These are phyloP conservation scores for Perdita meconis DNA, from an alignment of 2,888 invertebrate genomes.

Conservation along the genomic window DNA sequence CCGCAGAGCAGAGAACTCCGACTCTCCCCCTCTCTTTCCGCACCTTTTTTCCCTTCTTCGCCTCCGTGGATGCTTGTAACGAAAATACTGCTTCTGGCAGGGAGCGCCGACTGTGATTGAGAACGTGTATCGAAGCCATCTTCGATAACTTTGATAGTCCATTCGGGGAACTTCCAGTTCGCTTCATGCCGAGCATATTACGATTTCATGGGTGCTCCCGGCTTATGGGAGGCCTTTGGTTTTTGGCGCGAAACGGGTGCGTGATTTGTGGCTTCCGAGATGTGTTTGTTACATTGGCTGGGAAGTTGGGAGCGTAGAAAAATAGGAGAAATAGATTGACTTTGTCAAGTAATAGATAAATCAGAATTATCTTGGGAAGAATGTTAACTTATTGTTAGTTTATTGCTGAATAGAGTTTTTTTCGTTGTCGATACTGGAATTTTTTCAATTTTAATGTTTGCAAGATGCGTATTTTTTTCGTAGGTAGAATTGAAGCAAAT, in stretches of 20 bases:
- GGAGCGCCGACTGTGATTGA: conserved; percentile 18
- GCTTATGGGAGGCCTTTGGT: neutral
- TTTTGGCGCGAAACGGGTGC: neutral
- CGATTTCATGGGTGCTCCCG: neutral
- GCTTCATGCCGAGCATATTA: neutral
- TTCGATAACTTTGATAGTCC: neutral
- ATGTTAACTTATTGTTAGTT: too few species aligned
- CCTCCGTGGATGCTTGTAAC: conserved; percentile 3
- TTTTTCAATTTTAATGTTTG: too few species aligned
- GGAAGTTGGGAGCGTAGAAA: neutral
- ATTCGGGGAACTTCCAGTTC: conserved; percentile 14
- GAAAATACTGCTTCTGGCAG: conserved; percentile 23
- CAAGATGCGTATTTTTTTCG: too few species aligned
- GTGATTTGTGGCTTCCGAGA: neutral
- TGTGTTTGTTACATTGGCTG: neutral
- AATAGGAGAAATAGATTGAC: neutral
- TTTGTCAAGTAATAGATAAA: too few species aligned
- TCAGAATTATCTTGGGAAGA: too few species aligned
- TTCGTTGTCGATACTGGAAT: too few species aligned
- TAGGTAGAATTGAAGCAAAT: too few species aligned
- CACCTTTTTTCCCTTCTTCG: neutral
- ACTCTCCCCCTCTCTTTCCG: neutral
- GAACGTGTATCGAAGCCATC: conserved; percentile 17
- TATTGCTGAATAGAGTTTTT: too few species aligned
- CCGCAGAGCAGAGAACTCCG: conserved; percentile 18